These are phyloP conservation scores for Strix occidentalis DNA, from an alignment of 2,797 vertebrate genomes.

Conservation along the genomic window DNA sequence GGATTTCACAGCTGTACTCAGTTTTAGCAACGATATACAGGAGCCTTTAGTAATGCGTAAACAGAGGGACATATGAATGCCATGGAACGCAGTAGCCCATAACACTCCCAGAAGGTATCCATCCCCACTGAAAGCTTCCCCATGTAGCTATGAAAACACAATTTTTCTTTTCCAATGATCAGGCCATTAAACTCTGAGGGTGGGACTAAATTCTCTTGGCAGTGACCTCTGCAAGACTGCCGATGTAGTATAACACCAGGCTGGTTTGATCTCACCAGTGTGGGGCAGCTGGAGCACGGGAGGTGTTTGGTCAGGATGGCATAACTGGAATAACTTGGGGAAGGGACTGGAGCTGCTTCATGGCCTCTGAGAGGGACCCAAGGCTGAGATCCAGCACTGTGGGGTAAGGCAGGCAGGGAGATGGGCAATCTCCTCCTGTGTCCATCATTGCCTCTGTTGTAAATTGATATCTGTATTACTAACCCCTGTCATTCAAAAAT, in stretches of 20 bases:
- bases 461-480: rapidly evolving
- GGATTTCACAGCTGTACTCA: neutral
- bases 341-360: neutral
- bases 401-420: neutral
- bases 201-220: neutral
- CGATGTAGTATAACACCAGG: neutral
- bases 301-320: neutral
- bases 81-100: neutral
- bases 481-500: neutral
- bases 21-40: neutral
- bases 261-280: neutral
- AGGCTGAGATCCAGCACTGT: neutral
- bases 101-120: neutral
- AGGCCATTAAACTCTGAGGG: neutral
- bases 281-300: neutral
- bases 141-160: neutral
- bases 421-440: neutral
- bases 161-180: neutral
- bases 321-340: neutral
- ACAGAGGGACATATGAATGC: neutral
- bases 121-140: neutral
- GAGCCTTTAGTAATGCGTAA: neutral
- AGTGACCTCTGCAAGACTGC: neutral
- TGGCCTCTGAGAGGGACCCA: neutral
- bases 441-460: neutral